phyloP scores from a whole-genome alignment of 2,888 invertebrate genomes.

The Gymnoscelis rufifasciata region DNA sequence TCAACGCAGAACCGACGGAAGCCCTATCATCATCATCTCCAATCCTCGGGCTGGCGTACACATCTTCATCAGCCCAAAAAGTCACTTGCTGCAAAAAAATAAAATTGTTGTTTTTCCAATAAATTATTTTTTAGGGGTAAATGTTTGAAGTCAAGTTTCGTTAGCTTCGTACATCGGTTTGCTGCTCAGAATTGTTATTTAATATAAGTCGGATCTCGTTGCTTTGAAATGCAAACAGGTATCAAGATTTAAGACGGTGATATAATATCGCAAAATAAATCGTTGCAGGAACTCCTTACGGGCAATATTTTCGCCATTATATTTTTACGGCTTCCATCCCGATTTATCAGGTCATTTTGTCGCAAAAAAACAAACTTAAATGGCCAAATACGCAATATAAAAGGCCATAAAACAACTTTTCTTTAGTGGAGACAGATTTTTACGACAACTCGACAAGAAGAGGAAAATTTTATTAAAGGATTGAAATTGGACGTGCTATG shows the following conservation, averaged over 20 bases:
- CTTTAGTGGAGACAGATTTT: slow-evolving; percentile 50
- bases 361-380: slow-evolving; percentile 43
- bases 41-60: slow-evolving; percentile 81
- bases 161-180: not conserved
- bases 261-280: not conserved
- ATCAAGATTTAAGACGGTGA: not conserved
- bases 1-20: slow-evolving; percentile 87
- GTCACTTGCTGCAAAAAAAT: slow-evolving; percentile 88
- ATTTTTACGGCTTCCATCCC: slow-evolving; percentile 24
- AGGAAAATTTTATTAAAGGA: slow-evolving; percentile 29
- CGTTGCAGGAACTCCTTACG: slow-evolving; percentile 1
- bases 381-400: slow-evolving; percentile 40
- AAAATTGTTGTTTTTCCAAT: too few relatives aligned
- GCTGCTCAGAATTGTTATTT: not conserved
- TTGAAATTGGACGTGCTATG: slow-evolving; percentile 27
- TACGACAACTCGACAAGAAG: slow-evolving; percentile 35
- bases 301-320: slow-evolving; percentile 16
- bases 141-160: not conserved
- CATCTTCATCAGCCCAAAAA: slow-evolving; percentile 88
- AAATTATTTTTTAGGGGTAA: not conserved
- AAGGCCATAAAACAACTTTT: slow-evolving; percentile 52
- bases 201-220: not conserved
- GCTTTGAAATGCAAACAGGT: too few relatives aligned
- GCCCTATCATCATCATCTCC: slow-evolving; percentile 85
- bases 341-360: slow-evolving; percentile 29